A percentile compares a stretch with the other conserved stretches of the same genome.
Evolutionary conservation across 1,140 invertebrate genomes (phyloP).

Genomic region (Neodiprion virginianus): DNA sequence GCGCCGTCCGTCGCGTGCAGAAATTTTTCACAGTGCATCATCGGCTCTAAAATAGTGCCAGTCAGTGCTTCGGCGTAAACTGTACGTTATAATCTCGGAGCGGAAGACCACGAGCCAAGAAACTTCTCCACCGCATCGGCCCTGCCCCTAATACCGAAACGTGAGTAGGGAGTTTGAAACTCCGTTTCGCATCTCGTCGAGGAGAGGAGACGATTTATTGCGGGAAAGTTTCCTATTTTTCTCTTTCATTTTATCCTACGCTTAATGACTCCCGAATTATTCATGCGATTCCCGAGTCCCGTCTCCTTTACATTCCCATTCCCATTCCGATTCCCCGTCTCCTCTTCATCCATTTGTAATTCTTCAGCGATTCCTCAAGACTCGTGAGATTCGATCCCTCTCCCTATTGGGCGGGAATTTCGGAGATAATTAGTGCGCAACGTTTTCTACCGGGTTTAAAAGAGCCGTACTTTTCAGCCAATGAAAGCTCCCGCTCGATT

Average conservation of each 20-base stretch:
- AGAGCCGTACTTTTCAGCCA: no score
- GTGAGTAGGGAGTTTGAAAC: conserved; percentile 46
- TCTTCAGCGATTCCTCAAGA: background rate
- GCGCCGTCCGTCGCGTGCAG: conserved; percentile 50
- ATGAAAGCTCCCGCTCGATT: no score
- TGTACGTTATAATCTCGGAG: conserved; percentile 44
- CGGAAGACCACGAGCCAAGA: conserved; percentile 35
- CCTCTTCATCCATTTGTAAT: background rate
- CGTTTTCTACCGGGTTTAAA: no score
- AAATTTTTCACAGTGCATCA: conserved; percentile 16
- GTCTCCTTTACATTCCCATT: background rate
- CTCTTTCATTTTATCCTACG: background rate
- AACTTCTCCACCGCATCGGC: conserved; percentile 55
- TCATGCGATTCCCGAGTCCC: background rate
- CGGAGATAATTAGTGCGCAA: background rate
- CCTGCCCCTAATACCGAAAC: conserved; percentile 65
- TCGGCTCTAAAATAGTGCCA: background rate
- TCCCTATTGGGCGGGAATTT: background rate
- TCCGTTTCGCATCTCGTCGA: conserved; percentile 67
- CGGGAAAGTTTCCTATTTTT: background rate
- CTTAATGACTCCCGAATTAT: background rate
- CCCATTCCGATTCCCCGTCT: background rate
- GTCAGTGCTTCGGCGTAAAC: conserved; percentile 40
- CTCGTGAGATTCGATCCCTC: background rate
- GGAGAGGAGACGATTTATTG: conserved; percentile 47